A percentile compares a stretch with the other conserved stretches of the same genome.
These are phyloP conservation scores for Aplidium turbinatum DNA, from an alignment of 23 tunicate species.

Conservation along the genomic window DNA sequence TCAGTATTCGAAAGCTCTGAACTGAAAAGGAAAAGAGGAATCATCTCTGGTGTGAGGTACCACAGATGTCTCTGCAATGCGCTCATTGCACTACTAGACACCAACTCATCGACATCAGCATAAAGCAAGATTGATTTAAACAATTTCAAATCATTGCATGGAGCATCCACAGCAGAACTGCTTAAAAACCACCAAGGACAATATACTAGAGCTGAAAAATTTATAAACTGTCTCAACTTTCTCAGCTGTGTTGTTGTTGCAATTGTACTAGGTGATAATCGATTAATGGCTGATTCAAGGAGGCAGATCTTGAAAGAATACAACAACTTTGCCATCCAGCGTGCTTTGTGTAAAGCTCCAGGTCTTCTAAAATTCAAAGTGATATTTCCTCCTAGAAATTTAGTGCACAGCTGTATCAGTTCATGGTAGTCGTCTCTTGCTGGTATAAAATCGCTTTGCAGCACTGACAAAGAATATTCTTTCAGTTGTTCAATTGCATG, in stretches of 20 bases:
- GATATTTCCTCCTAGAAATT: constrained; percentile 1
- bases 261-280: constrained; percentile 7
- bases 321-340: constrained; percentile 31
- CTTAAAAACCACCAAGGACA: constrained; percentile 12
- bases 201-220: no score
- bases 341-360: constrained; percentile 29
- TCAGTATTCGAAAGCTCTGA: background rate
- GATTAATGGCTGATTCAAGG: background rate
- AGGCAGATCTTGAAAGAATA: constrained; percentile 21
- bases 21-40: constrained; percentile 6
- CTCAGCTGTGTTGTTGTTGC: background rate
- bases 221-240: no score
- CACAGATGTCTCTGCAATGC: constrained; percentile 3
- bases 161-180: no score
- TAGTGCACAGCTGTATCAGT: constrained; percentile 20
- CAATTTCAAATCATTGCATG: constrained; percentile 8
- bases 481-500: background rate
- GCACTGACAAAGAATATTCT: constrained; percentile 2
- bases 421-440: constrained; percentile 22
- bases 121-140: constrained; percentile 6
- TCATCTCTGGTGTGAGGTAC: constrained; percentile 22
- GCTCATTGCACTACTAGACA: background rate
- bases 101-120: constrained; percentile 16
- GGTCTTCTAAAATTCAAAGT: constrained; percentile 7
- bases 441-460: constrained; percentile 12